These are phyloP conservation scores for Ciconia stormi DNA, from an alignment of 2,113 vertebrate species.

Conservation along the genomic window DNA sequence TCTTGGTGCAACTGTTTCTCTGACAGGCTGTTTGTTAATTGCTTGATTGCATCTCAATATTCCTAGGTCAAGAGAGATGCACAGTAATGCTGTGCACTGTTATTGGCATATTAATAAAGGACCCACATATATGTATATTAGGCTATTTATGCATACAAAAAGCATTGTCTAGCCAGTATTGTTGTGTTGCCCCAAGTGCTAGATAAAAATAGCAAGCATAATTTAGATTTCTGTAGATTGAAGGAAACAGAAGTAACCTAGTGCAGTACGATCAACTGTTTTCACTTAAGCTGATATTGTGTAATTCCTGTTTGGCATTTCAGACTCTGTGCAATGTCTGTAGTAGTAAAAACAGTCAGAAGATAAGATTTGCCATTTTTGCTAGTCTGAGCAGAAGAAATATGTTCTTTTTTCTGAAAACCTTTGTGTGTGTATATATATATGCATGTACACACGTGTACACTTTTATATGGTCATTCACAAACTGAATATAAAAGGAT, in stretches of 20 bases:
- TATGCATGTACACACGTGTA: neutral
- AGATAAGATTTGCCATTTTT: neutral
- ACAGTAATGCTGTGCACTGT: neutral
- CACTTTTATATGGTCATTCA: neutral
- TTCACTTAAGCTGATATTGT: neutral
- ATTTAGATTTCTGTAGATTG: neutral
- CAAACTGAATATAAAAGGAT: neutral
- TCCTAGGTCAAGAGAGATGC: neutral
- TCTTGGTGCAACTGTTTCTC: neutral
- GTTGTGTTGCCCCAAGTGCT: neutral
- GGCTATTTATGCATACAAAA: neutral
- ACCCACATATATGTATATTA: neutral
- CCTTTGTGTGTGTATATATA: fast-evolving
- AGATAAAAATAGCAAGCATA: neutral
- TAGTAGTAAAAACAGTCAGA: neutral
- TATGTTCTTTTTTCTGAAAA: neutral
- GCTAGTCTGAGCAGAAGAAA: neutral
- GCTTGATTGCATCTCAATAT: neutral
- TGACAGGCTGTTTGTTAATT: neutral
- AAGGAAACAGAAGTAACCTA: neutral
- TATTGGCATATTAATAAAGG: neutral
- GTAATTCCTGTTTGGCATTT: neutral
- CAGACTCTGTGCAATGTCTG: neutral
- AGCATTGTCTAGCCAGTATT: neutral
- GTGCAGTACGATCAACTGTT: neutral